phyloP scores from a whole-genome alignment of 2,888 invertebrate genomes.

The Brenthis hecate region DNA sequence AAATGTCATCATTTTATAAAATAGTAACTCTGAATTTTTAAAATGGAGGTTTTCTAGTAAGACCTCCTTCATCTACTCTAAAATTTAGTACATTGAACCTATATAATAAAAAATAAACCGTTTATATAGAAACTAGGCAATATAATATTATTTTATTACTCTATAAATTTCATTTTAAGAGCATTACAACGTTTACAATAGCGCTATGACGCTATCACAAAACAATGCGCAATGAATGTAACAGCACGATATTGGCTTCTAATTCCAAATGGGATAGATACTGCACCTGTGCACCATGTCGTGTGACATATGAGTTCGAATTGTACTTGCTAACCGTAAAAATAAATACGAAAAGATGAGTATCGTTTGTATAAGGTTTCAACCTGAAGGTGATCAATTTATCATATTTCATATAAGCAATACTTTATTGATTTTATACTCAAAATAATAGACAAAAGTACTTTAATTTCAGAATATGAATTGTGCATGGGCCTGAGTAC shows the following conservation, averaged over 20 bases:
- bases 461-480: no score
- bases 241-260: conserved; percentile 65
- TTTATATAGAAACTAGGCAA: conserved; percentile 2
- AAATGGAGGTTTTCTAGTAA: no score
- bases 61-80: no score
- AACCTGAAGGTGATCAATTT: background rate
- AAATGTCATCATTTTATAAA: no score
- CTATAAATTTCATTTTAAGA: conserved; percentile 30
- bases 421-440: no score
- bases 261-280: conserved; percentile 66
- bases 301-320: conserved; percentile 57
- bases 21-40: no score
- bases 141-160: conserved; percentile 24
- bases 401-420: background rate
- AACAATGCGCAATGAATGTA: conserved; percentile 50
- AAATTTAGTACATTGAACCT: background rate
- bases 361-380: background rate
- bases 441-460: no score
- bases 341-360: conserved; percentile 28
- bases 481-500: no score
- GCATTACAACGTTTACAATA: conserved; percentile 35
- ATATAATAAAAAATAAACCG: background rate
- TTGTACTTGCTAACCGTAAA: conserved; percentile 49
- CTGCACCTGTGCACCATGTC: conserved; percentile 63
- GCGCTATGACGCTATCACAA: conserved; percentile 36